These are phyloP conservation scores for Habropoda laboriosa DNA, from an alignment of 1,140 invertebrate species.

Conservation along the genomic window DNA sequence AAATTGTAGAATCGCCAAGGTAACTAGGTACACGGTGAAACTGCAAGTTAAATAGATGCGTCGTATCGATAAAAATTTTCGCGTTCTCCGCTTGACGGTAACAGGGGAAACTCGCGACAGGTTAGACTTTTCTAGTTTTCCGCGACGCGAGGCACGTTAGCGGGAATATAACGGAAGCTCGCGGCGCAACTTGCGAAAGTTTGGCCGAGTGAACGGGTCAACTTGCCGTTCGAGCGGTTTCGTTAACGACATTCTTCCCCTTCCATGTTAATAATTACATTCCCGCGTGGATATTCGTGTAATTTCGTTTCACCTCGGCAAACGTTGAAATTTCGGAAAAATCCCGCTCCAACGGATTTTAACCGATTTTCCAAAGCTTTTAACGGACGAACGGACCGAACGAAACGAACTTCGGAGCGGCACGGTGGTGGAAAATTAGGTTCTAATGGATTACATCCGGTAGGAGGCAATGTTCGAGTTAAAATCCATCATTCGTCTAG, in stretches of 20 bases:
- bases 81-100: background rate
- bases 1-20: background rate
- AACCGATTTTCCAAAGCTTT: constrained; percentile 5
- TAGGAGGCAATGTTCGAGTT: constrained; percentile 26
- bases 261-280: constrained; percentile 19
- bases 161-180: background rate
- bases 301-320: background rate
- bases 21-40: too few relatives aligned
- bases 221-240: background rate
- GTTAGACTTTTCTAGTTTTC: background rate
- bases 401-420: too few relatives aligned
- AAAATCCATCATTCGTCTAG: constrained; percentile 61
- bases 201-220: background rate
- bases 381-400: background rate
- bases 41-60: background rate
- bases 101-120: background rate
- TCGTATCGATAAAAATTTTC: background rate
- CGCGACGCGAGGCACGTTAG: constrained; percentile 5
- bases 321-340: constrained; percentile 16
- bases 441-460: constrained; percentile 54
- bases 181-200: background rate
- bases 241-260: constrained; percentile 14
- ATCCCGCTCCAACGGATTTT: background rate
- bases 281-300: background rate
- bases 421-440: constrained; percentile 19